These are phyloP conservation scores for Eurystomus glaucurus DNA, from an alignment of 2,797 vertebrate species.

Conservation along the genomic window DNA sequence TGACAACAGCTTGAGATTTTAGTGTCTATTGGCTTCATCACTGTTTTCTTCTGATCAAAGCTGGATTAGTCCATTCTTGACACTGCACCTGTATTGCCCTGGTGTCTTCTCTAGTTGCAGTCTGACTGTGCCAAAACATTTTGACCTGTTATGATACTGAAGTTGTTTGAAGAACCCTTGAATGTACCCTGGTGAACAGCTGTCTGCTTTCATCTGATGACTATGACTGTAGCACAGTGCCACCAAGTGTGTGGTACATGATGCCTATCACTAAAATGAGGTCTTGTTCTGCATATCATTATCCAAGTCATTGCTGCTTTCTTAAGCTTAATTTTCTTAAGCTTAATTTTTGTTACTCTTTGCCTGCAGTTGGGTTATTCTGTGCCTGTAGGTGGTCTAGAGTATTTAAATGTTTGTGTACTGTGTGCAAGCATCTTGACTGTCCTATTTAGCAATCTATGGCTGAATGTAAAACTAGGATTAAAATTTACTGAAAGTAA, in stretches of 20 bases:
- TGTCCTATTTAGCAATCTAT: background rate
- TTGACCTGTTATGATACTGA: background rate
- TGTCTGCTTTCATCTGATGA: background rate
- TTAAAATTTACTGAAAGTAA: background rate
- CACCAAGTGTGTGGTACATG: background rate
- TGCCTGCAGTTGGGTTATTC: background rate
- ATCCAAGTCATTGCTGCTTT: background rate
- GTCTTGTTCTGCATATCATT: background rate
- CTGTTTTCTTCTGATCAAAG: background rate
- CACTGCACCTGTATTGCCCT: background rate
- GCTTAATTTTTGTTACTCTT: background rate
- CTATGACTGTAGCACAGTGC: conserved; percentile 27
- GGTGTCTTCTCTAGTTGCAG: background rate
- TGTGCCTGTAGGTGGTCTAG: background rate
- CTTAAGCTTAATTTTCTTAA: too few relatives aligned
- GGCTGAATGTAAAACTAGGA: background rate
- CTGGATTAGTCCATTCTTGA: background rate
- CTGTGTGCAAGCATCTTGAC: background rate
- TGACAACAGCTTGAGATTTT: background rate
- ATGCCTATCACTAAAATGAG: fast-evolving
- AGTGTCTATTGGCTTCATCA: background rate
- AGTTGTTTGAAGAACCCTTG: background rate
- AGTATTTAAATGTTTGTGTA: background rate
- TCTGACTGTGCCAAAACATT: background rate
- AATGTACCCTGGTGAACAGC: background rate